These are phyloP conservation scores for Helogale parvula DNA, from an alignment of 2,113 vertebrate genomes.

Conservation along the genomic window DNA sequence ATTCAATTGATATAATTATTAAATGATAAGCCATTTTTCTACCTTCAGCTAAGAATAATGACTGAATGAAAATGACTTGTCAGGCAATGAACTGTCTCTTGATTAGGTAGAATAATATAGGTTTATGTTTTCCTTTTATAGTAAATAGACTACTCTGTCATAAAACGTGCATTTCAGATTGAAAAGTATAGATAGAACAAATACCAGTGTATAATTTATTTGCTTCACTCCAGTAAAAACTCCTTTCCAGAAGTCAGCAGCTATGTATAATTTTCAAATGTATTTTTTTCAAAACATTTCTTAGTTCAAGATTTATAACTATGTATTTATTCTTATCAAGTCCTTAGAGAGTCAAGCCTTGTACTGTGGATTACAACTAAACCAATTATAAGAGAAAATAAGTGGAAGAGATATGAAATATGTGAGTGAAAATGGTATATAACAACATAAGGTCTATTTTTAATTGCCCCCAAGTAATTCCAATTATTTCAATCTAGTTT, in stretches of 20 bases:
- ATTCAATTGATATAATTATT: neutral
- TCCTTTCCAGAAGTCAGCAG: neutral
- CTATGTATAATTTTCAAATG: neutral
- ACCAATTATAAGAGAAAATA: neutral
- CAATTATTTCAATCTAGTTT: slow-evolving; percentile 25
- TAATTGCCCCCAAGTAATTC: neutral
- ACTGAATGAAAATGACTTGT: slow-evolving; percentile 20
- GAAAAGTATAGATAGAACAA: neutral
- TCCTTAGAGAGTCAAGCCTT: neutral
- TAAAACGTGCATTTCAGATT: neutral
- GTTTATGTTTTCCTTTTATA: neutral
- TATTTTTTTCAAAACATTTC: neutral
- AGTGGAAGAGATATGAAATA: neutral
- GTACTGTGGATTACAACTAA: neutral
- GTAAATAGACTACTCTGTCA: neutral
- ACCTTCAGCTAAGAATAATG: neutral
- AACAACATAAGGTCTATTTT: neutral
- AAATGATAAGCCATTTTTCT: slow-evolving; percentile 32
- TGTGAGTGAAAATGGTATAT: neutral
- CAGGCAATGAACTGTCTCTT: neutral
- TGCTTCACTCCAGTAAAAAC: neutral
- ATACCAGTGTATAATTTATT: neutral
- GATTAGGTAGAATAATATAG: neutral
- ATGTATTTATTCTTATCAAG: neutral
- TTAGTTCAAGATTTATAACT: neutral